These are phyloP conservation scores for Anabacerthia variegaticeps DNA, from an alignment of 2,797 vertebrate genomes.

Conservation along the genomic window DNA sequence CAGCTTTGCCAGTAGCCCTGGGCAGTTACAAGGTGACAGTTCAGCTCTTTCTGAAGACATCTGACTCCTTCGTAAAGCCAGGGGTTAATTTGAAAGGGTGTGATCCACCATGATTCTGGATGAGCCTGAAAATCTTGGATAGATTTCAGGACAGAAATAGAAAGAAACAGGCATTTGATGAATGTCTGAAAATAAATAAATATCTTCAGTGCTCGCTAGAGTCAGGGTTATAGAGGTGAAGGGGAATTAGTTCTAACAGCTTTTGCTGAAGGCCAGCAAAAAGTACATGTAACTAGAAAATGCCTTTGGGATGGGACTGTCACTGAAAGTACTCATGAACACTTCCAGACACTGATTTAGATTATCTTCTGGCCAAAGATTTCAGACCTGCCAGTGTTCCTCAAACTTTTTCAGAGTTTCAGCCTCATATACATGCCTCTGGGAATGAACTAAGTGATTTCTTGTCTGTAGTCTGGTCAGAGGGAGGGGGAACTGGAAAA, in stretches of 20 bases:
- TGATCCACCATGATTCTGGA: neutral
- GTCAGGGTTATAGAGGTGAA: neutral
- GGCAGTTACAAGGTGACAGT: neutral
- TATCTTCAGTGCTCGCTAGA: neutral
- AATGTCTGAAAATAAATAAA: neutral
- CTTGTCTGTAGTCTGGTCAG: neutral
- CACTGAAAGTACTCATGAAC: neutral
- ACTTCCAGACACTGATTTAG: neutral
- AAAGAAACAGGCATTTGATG: neutral
- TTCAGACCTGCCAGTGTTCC: neutral
- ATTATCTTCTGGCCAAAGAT: neutral
- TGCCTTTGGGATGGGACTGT: neutral
- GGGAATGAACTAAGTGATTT: neutral
- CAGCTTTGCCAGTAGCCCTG: neutral
- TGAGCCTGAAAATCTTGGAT: neutral
- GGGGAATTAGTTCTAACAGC: neutral
- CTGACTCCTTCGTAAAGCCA: neutral
- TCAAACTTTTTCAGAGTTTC: neutral
- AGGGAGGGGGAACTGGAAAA: neutral
- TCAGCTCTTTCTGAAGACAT: neutral
- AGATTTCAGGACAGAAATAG: neutral
- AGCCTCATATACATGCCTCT: neutral
- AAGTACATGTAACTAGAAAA: neutral
- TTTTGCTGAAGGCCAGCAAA: neutral
- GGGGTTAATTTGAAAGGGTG: neutral